Evolutionary conservation across 2,113 vertebrate genomes (phyloP).

Genomic region (Dolichotis patagonum): DNA sequence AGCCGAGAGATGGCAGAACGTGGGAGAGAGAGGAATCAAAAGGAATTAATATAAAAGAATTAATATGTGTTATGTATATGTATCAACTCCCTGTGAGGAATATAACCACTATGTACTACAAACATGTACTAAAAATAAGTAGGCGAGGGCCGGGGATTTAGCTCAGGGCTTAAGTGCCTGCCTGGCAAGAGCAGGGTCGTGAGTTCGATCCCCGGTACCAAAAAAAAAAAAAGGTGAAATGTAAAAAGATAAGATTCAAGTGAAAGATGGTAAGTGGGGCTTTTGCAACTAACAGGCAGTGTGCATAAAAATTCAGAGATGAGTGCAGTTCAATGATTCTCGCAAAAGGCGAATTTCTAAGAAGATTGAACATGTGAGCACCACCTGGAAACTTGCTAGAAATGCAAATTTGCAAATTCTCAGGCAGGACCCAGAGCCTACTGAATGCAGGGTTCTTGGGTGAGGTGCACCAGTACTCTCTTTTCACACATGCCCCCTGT

Average conservation of each 20-base stretch:
- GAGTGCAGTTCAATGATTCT: not conserved
- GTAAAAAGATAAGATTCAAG: not conserved
- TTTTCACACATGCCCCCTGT: not conserved
- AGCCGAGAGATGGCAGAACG: not conserved
- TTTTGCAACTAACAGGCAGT: not conserved
- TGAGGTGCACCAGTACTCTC: rapidly evolving
- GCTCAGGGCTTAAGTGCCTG: no score
- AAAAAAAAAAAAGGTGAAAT: no score
- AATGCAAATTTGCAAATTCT: not conserved
- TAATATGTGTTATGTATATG: not conserved
- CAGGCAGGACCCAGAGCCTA: not conserved
- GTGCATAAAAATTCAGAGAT: not conserved
- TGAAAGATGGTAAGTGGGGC: not conserved
- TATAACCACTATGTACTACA: not conserved
- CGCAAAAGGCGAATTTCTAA: not conserved
- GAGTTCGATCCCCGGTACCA: no score
- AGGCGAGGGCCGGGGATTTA: no score
- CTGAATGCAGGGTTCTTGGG: not conserved
- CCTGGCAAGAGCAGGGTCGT: no score
- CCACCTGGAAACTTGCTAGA: not conserved
- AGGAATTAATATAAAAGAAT: not conserved
- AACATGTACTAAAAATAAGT: not conserved
- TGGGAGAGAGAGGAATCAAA: not conserved
- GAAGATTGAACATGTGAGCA: not conserved
- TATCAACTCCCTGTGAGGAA: not conserved